Evolutionary conservation across 2,888 invertebrate genomes (phyloP).

Genomic region (Zhuqinia jingwanae): DNA sequence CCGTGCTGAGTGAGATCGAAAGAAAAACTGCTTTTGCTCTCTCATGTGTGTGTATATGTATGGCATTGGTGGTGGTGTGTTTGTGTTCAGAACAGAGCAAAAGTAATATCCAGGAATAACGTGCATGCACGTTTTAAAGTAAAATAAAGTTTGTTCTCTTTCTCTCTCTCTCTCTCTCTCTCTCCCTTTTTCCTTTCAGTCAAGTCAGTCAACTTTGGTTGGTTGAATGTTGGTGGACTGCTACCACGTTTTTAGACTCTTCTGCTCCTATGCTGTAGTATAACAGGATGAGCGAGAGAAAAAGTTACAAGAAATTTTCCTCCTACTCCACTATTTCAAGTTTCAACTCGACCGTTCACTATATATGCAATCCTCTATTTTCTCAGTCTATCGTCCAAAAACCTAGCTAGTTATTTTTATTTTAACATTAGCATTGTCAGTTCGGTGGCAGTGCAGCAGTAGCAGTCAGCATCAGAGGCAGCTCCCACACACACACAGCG

Average conservation of each 20-base stretch:
- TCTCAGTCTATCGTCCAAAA: neutral
- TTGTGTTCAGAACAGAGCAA: neutral
- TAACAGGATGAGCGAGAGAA: neutral
- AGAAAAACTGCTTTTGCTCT: conserved; percentile 3
- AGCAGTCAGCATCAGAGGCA: conserved; percentile 19
- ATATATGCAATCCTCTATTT: neutral
- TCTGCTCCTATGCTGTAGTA: neutral
- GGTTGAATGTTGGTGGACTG: neutral
- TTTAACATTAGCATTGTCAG: conserved; percentile 34
- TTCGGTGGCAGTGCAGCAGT: neutral
- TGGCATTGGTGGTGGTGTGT: neutral
- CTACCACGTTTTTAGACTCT: conserved; percentile 16
- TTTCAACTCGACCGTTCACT: conserved; percentile 37
- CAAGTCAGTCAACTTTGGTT: conserved; percentile 23
- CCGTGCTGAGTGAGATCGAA: conserved; percentile 44
- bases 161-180: neutral
- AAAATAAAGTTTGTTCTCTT: neutral
- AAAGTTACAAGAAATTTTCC: conserved; percentile 15
- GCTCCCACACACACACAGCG: conserved; percentile 1
- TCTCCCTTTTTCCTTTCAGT: conserved; percentile 15
- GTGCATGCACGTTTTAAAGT: conserved; percentile 33
- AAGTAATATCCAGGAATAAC: conserved; percentile 20
- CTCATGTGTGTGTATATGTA: neutral
- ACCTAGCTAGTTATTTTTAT: neutral
- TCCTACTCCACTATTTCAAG: conserved; percentile 10